Conservation (phyloP, 2,797 vertebrate genomes). For the Neomorphus geoffroyi region DNA sequence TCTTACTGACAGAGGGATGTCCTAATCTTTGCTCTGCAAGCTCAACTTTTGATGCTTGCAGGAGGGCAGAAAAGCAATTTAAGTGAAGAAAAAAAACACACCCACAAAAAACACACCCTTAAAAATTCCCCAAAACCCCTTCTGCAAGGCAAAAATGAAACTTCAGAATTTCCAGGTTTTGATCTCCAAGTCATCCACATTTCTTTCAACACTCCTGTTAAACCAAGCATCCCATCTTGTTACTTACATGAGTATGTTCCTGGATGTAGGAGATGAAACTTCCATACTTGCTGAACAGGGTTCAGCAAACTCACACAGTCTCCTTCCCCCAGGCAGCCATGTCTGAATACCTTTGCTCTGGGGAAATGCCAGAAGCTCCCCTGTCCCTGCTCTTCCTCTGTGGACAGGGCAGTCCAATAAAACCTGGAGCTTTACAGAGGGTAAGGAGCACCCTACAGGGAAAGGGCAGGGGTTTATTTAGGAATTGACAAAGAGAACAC, state of each 20-base stretch:
- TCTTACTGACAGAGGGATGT: no score
- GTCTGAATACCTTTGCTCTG: not conserved
- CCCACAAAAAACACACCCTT: no score
- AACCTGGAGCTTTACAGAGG: not conserved
- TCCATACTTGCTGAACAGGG: fast-evolving
- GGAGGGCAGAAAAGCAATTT: not conserved
- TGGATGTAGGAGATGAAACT: not conserved
- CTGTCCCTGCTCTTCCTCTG: fast-evolving
- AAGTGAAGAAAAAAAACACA: no score
- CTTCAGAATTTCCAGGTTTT: not conserved
- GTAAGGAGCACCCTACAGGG: not conserved
- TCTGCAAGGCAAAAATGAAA: not conserved
- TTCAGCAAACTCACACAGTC: not conserved
- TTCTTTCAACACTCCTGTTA: fast-evolving
- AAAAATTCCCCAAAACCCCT: not conserved
- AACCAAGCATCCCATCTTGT: fast-evolving
- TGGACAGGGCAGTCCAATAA: no score
- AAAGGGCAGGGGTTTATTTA: slow-evolving; percentile 54
- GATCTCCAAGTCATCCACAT: no score
- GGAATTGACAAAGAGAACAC: slow-evolving; percentile 7
- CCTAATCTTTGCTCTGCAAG: not conserved
- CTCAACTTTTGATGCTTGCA: not conserved
- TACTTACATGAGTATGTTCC: fast-evolving
- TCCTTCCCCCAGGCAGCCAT: no score
- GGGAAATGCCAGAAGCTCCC: fast-evolving